Conservation (phyloP, 2,888 invertebrate species). For the Zonitis immaculata region DNA sequence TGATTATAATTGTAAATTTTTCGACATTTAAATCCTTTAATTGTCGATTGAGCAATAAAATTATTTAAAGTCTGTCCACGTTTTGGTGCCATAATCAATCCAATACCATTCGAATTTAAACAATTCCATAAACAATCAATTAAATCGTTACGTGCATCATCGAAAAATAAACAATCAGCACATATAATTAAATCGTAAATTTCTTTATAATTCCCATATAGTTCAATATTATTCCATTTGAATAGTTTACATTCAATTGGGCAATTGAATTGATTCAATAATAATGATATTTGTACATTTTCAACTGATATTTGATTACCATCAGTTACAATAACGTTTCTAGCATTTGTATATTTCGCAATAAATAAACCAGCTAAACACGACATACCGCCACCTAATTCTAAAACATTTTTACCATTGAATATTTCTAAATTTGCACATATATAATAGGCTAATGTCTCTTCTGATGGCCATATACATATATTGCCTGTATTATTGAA, state of each 20-base stretch:
- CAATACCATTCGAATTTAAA: constrained; percentile 58
- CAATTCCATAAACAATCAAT: constrained; percentile 64
- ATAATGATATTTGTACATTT: constrained; percentile 64
- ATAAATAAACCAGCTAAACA: constrained; percentile 72
- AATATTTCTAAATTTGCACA: constrained; percentile 62
- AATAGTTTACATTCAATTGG: constrained; percentile 53
- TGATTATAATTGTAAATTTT: constrained; percentile 59
- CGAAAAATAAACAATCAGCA: constrained; percentile 77
- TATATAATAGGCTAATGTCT: constrained; percentile 65
- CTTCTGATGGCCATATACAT: constrained; percentile 77
- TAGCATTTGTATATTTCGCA: constrained; percentile 62
- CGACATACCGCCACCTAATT: constrained; percentile 82
- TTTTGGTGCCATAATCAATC: constrained; percentile 71
- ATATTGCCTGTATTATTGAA: constrained; percentile 79
- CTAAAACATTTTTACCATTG: constrained; percentile 64
- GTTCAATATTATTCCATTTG: constrained; percentile 52
- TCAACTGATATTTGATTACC: constrained; percentile 72
- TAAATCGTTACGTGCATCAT: constrained; percentile 63
- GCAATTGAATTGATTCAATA: constrained; percentile 58
- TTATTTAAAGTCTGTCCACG: constrained; percentile 66
- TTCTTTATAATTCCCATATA: constrained; percentile 31
- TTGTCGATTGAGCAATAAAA: constrained; percentile 60
- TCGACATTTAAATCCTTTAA: constrained; percentile 56
- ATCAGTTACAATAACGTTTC: constrained; percentile 67
- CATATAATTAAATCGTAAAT: constrained; percentile 69